A percentile compares a stretch with the other conserved stretches of the same genome.
phyloP scores from a whole-genome alignment of 1,140 invertebrate genomes.

The Drosophila santomea region DNA sequence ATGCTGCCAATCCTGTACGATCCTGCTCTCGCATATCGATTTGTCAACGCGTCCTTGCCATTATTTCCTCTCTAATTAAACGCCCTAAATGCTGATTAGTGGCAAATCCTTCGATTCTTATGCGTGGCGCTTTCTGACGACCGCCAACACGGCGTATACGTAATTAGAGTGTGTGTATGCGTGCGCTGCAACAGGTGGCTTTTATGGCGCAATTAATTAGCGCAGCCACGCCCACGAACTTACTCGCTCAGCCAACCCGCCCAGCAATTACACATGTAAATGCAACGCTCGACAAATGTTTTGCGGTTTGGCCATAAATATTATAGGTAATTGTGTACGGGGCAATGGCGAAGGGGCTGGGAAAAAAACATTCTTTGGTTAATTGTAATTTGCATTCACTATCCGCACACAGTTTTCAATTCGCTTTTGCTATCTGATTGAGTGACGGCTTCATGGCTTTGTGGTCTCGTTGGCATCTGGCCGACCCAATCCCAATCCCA shows the following conservation, averaged over 20 bases:
- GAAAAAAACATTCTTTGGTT: conserved; percentile 46
- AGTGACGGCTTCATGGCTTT: conserved; percentile 62
- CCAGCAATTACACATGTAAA: conserved; percentile 56
- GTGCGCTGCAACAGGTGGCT: conserved; percentile 36
- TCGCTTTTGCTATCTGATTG: conserved; percentile 63
- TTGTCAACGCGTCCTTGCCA: conserved; percentile 40
- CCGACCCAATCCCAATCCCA: not conserved
- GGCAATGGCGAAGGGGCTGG: not conserved
- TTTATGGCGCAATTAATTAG: conserved; percentile 65
- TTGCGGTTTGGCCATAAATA: conserved; percentile 69
- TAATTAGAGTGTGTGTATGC: conserved; percentile 18
- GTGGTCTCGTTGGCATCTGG: conserved; percentile 16
- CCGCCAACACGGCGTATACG: conserved; percentile 16
- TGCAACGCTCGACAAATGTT: conserved; percentile 58
- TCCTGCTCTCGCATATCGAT: conserved; percentile 49
- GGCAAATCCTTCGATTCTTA: not conserved
- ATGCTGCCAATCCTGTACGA: conserved; percentile 43
- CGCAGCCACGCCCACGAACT: conserved; percentile 21
- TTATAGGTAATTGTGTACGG: conserved; percentile 61
- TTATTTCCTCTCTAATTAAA: conserved; percentile 66
- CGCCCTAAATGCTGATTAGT: conserved; percentile 62
- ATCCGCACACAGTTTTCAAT: conserved; percentile 45
- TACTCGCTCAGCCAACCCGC: not conserved
- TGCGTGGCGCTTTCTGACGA: not conserved
- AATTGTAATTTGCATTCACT: conserved; percentile 60